These are phyloP conservation scores for Artemisiospiza belli DNA, from an alignment of 2,113 vertebrate species.

Conservation along the genomic window DNA sequence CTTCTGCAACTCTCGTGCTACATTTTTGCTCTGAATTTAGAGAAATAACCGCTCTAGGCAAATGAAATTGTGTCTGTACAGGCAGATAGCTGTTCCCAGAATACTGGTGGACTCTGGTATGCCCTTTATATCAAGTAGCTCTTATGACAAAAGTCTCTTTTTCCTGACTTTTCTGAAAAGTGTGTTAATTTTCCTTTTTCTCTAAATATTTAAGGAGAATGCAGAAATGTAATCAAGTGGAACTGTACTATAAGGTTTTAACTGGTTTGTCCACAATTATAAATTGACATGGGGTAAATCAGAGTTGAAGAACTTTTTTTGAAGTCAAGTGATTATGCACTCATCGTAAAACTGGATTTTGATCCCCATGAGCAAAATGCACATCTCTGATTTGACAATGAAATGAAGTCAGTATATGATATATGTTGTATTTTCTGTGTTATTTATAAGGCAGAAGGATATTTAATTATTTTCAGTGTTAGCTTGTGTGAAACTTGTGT, in stretches of 20 bases:
- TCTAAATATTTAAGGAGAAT: background rate
- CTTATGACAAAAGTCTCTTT: background rate
- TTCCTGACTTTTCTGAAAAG: background rate
- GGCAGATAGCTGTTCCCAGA: background rate
- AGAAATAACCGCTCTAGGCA: background rate
- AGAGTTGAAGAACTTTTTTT: background rate
- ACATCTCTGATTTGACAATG: background rate
- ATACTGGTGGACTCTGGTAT: background rate
- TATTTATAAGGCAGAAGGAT: constrained; percentile 1
- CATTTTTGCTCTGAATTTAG: background rate
- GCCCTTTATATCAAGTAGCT: background rate
- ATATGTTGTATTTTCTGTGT: background rate
- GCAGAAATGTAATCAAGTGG: background rate
- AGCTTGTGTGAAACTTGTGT: background rate
- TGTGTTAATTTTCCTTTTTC: background rate
- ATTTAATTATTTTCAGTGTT: constrained; percentile 33
- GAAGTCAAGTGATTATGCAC: background rate
- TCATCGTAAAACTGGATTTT: background rate
- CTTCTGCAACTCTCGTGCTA: background rate
- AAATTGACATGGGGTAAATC: background rate
- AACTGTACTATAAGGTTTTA: background rate
- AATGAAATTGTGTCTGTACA: background rate
- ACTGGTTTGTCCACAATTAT: background rate
- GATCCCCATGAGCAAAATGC: background rate
- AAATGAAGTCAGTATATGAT: background rate